Evolutionary conservation across 2,888 invertebrate species (phyloP).

Genomic region (Alviniconcha strummeri): DNA sequence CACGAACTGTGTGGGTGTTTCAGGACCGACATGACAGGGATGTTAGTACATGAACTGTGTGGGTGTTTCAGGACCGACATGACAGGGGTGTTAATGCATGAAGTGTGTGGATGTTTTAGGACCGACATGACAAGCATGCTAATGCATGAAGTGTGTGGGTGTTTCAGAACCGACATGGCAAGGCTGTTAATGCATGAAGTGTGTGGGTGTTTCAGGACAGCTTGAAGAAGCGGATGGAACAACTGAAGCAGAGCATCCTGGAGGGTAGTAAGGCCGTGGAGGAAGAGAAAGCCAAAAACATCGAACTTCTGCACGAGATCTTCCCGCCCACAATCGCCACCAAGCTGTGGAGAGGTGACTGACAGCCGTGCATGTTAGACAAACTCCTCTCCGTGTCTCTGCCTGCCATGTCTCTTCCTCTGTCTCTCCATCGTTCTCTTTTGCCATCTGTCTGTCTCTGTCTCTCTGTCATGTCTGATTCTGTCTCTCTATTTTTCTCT

Average conservation of each 20-base stretch:
- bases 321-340: constrained; percentile 96
- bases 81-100: too few relatives aligned
- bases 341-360: constrained; percentile 90
- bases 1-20: constrained; percentile 1
- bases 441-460: too few relatives aligned
- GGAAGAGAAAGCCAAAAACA: constrained; percentile 94
- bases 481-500: too few relatives aligned
- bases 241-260: constrained; percentile 93
- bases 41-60: too few relatives aligned
- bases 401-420: too few relatives aligned
- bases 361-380: too few relatives aligned
- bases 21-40: background rate
- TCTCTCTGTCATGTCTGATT: too few relatives aligned
- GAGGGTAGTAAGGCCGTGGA: constrained; percentile 94
- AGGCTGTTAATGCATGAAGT: background rate
- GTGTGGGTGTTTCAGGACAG: constrained; percentile 78
- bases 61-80: too few relatives aligned
- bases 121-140: too few relatives aligned
- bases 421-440: too few relatives aligned
- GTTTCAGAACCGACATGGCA: background rate
- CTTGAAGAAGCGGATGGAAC: constrained; percentile 83
- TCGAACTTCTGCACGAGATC: constrained; percentile 92
- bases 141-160: constrained; percentile 2
- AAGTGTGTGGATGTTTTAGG: background rate
- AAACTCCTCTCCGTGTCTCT: too few relatives aligned